phyloP scores from a whole-genome alignment of 1,140 invertebrate species.

The Samia ricini region DNA sequence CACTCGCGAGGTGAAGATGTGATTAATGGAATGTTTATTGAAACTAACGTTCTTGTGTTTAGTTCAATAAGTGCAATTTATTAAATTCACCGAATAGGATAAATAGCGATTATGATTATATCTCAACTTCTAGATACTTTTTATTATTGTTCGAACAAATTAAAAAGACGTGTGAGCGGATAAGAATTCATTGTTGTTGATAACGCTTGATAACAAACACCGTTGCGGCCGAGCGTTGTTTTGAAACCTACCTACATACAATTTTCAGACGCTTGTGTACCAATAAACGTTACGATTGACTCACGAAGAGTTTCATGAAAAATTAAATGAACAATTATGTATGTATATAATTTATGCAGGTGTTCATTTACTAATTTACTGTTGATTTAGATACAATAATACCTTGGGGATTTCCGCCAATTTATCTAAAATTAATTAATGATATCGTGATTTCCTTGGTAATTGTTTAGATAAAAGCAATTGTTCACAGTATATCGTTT shows the following conservation, averaged over 20 bases:
- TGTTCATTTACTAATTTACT: neutral
- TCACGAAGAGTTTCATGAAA: neutral
- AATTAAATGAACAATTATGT: neutral
- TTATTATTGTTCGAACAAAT: neutral
- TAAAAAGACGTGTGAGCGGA: conserved; percentile 3
- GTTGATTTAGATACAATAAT: neutral
- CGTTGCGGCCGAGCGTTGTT: conserved; percentile 14
- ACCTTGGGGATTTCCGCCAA: conserved; percentile 2
- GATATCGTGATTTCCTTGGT: neutral
- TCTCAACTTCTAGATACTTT: neutral
- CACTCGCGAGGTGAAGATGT: conserved; percentile 35
- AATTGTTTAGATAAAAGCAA: neutral
- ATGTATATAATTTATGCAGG: too few species aligned
- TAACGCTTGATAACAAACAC: conserved; percentile 24
- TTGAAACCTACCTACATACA: conserved; percentile 29
- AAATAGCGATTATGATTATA: neutral
- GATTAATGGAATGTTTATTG: conserved; percentile 13
- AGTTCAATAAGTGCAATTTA: neutral
- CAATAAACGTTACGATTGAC: neutral
- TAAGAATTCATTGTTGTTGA: conserved; percentile 23
- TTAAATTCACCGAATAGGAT: neutral
- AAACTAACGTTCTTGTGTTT: neutral
- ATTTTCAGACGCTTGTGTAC: neutral
- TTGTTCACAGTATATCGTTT: too few species aligned
- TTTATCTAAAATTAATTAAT: neutral